Conservation (phyloP, 2,888 invertebrate genomes). For the Cordilura impudica region DNA sequence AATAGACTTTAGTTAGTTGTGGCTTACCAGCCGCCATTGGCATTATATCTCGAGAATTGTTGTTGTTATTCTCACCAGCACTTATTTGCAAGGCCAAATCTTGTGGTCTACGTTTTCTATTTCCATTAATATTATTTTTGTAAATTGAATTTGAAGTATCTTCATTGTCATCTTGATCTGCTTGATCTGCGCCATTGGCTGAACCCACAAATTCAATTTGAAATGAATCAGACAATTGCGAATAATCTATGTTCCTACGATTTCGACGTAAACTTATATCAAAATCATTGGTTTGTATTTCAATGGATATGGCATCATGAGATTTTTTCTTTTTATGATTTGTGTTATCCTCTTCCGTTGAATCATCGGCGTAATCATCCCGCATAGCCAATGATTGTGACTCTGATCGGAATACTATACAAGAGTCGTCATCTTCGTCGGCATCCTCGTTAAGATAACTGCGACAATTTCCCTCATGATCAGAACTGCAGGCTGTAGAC, state of each 20-base stretch:
- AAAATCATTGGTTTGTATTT: slow-evolving; percentile 72
- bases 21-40: slow-evolving; percentile 63
- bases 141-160: slow-evolving; percentile 4
- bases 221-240: slow-evolving; percentile 76
- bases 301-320: slow-evolving; percentile 70
- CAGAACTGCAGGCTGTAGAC: slow-evolving; percentile 68
- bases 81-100: slow-evolving; percentile 47
- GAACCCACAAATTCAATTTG: slow-evolving; percentile 76
- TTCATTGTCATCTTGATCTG: background rate
- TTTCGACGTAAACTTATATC: slow-evolving; percentile 59
- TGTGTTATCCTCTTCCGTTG: slow-evolving; percentile 43
- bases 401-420: slow-evolving; percentile 74
- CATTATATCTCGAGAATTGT: slow-evolving; percentile 50
- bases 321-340: slow-evolving; percentile 24
- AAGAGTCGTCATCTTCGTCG: slow-evolving; percentile 74
- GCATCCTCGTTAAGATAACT: slow-evolving; percentile 57
- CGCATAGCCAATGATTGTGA: slow-evolving; percentile 71
- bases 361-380: slow-evolving; percentile 40
- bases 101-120: slow-evolving; percentile 71
- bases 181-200: slow-evolving; percentile 63
- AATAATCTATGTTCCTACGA: slow-evolving; percentile 70
- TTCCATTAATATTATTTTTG: slow-evolving; percentile 12
- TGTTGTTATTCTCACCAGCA: slow-evolving; percentile 18
- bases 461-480: slow-evolving; percentile 57
- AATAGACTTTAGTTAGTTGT: slow-evolving; percentile 81